phyloP scores from a whole-genome alignment of 2,113 vertebrate species.

The Anoura caudifer region DNA sequence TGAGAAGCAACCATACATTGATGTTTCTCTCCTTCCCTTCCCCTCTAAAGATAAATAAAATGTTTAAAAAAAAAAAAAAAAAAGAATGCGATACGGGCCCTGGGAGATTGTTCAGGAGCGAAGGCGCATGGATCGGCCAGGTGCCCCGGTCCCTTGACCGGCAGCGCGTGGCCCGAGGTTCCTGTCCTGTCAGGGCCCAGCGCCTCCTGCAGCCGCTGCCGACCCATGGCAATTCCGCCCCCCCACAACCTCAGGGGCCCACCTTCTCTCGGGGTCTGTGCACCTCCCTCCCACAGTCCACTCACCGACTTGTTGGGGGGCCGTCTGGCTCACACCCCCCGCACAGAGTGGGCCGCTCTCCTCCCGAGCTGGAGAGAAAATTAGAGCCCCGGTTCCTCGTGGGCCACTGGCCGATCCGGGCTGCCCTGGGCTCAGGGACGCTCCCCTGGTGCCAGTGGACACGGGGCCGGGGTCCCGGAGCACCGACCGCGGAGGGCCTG shows the following conservation, averaged over 20 bases:
- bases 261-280: not conserved
- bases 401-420: not conserved
- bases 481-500: not conserved
- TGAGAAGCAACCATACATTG: no score
- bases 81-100: no score
- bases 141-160: not conserved
- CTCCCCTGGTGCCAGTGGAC: not conserved
- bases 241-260: not conserved
- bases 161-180: not conserved
- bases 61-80: no score
- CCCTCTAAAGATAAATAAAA: no score
- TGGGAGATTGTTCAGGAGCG: not conserved
- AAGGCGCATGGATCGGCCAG: not conserved
- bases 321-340: not conserved
- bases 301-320: not conserved
- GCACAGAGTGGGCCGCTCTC: not conserved
- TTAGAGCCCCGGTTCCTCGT: fast-evolving
- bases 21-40: no score
- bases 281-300: not conserved
- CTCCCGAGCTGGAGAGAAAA: not conserved
- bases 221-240: fast-evolving
- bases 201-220: not conserved
- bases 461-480: fast-evolving
- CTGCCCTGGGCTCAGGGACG: not conserved
- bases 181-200: not conserved